Evolutionary conservation across 2,888 invertebrate species (phyloP).

Genomic region (Thera obeliscata): DNA sequence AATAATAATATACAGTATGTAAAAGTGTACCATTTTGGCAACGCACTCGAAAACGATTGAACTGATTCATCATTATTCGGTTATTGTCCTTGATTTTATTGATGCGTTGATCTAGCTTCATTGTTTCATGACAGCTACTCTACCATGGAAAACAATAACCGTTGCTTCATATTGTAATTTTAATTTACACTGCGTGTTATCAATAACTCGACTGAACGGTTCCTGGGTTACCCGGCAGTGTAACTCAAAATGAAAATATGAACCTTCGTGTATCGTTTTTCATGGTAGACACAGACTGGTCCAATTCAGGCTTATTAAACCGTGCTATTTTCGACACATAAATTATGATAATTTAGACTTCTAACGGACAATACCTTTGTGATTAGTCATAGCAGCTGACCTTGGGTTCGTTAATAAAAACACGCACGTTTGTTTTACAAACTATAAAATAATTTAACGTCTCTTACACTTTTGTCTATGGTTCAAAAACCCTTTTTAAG

Average conservation of each 20-base stretch:
- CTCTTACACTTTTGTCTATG: too few species aligned
- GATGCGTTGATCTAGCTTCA: constrained; percentile 21
- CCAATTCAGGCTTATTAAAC: constrained; percentile 31
- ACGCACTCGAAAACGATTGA: constrained; percentile 4
- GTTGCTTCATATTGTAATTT: too few species aligned
- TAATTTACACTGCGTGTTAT: too few species aligned
- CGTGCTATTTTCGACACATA: constrained; percentile 20
- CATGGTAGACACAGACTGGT: constrained; percentile 3
- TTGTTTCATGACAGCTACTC: constrained; percentile 23
- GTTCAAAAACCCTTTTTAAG: too few species aligned
- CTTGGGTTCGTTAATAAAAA: neutral
- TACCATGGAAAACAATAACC: too few species aligned
- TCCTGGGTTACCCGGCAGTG: too few species aligned
- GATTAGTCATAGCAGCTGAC: neutral
- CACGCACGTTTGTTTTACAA: neutral
- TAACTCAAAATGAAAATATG: too few species aligned
- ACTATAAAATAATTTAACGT: too few species aligned
- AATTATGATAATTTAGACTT: constrained; percentile 9
- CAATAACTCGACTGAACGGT: too few species aligned
- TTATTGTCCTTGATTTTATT: constrained; percentile 37
- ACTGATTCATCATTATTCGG: constrained; percentile 25
- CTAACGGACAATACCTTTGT: constrained; percentile 9
- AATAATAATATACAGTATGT: neutral
- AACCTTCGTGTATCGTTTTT: too few species aligned
- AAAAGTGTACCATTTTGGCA: neutral